A percentile compares a stretch with the other conserved stretches of the same genome.
Conservation (phyloP, 2,797 vertebrate species). For the Enteromius fasciolatus region DNA sequence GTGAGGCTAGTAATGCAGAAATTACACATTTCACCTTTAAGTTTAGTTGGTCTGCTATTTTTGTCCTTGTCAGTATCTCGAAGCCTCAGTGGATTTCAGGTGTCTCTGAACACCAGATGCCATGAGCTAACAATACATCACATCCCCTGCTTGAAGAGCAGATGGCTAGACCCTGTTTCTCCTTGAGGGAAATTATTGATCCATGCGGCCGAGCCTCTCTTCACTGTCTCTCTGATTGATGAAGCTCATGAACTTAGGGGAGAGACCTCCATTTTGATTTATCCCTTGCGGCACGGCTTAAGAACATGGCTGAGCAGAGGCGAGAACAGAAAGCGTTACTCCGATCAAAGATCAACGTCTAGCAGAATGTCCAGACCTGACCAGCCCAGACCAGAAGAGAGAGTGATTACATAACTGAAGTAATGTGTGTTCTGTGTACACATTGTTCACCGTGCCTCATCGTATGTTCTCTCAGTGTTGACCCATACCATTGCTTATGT, state of each 20-base stretch:
- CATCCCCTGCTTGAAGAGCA: constrained; percentile 17
- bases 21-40: background rate
- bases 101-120: constrained; percentile 21
- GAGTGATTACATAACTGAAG: constrained; percentile 10
- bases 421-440: background rate
- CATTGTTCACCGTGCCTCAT: background rate
- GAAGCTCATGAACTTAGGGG: constrained; percentile 43
- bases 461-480: background rate
- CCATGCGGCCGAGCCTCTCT: constrained; percentile 12
- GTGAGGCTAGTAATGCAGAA: background rate
- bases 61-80: constrained; percentile 1
- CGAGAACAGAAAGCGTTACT: constrained; percentile 29
- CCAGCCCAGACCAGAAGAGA: constrained; percentile 10
- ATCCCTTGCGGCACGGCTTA: constrained; percentile 31
- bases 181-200: constrained; percentile 48
- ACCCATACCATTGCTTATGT: background rate
- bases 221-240: constrained; percentile 40
- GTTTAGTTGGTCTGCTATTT: background rate
- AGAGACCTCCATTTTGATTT: constrained; percentile 54
- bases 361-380: constrained; percentile 10
- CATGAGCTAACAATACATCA: constrained; percentile 15
- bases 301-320: constrained; percentile 49
- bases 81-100: constrained; percentile 23
- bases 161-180: constrained; percentile 31
- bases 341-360: constrained; percentile 23